Evolutionary conservation across 1,140 invertebrate genomes (phyloP).

Genomic region (Ylistrum balloti): DNA sequence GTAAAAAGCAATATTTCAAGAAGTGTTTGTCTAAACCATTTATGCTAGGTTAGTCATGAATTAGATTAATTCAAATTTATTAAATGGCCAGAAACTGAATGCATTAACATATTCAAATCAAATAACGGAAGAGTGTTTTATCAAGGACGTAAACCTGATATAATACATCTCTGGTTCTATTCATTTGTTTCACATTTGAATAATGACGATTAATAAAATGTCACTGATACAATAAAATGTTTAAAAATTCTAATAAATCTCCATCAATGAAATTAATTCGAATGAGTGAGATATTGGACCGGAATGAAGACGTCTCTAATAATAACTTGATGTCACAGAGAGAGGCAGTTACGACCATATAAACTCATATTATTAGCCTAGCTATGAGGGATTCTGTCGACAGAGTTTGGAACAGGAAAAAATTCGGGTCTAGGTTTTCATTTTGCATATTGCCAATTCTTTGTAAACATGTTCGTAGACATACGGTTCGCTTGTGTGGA

Average conservation of each 20-base stretch:
- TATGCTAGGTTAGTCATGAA: too few relatives aligned
- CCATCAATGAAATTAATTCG: background rate
- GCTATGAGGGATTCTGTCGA: too few relatives aligned
- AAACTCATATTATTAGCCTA: background rate
- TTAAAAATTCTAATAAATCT: background rate
- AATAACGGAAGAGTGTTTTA: background rate
- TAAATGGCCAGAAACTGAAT: background rate
- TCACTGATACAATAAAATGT: background rate
- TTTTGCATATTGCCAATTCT: too few relatives aligned
- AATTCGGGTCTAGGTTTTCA: too few relatives aligned
- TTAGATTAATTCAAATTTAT: too few relatives aligned
- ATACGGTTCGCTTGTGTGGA: too few relatives aligned
- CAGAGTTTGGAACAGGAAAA: too few relatives aligned
- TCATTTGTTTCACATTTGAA: background rate
- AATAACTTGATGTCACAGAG: background rate
- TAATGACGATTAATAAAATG: background rate
- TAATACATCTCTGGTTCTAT: too few relatives aligned
- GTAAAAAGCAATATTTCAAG: too few relatives aligned
- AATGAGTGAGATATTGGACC: background rate
- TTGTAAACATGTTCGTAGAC: too few relatives aligned
- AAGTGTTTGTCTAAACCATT: too few relatives aligned
- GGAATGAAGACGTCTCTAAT: background rate
- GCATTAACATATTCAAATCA: background rate
- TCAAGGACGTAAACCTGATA: too few relatives aligned
- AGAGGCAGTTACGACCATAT: background rate